Base-by-base conservation (phyloP, 2,113 vertebrate species). In the Alectura lathami region DNA sequence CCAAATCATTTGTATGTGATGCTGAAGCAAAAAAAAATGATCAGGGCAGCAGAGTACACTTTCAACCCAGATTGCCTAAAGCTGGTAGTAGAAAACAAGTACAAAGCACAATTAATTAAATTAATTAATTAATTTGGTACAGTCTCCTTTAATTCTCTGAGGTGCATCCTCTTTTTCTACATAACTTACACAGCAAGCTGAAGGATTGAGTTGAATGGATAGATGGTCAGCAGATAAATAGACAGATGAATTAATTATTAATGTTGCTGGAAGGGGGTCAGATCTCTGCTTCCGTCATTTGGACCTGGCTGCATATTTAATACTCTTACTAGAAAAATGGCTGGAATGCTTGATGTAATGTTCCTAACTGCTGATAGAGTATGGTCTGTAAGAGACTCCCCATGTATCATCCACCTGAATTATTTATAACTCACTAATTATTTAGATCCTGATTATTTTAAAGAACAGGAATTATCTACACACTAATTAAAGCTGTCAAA, bases 231-330 rank as follows among this genome's bases (percentile, higher is more conserved):
- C 83, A 73, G 76, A 73, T 74, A 76, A 45, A 82, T 26, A 91
- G 83, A 91, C 42, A 91, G 76, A 45, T n/a, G 11, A 6, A 84
- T 93, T 88, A 84, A 95, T 78, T 91, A 91, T 96, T 95, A 80
- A 91, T 86, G 29, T 51, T 83, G 30, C 64, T 91, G 83, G 92
- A 88, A 78, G 34, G 73, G 93, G 64, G 73, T 75, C 42, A 88
- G 83, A 70, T 83, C 24, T 83, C 56, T 83, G 38, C 60, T 92
- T 93, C 70, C 34, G 59, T 86, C 32, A 70, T 77, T 90, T 70
- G 73, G 36, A 80, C 75, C 40, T 91, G 48, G 13, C 38, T 94
- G 51, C 60, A 91, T 86, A 84, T 92, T 95, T 92, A 90, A 93
- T 86, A 64, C 9, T 47, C 23, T 83, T 91, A 68, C 72, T 77